Conservation (phyloP, 2,113 vertebrate species). For the Thamnophis sirtalis region DNA sequence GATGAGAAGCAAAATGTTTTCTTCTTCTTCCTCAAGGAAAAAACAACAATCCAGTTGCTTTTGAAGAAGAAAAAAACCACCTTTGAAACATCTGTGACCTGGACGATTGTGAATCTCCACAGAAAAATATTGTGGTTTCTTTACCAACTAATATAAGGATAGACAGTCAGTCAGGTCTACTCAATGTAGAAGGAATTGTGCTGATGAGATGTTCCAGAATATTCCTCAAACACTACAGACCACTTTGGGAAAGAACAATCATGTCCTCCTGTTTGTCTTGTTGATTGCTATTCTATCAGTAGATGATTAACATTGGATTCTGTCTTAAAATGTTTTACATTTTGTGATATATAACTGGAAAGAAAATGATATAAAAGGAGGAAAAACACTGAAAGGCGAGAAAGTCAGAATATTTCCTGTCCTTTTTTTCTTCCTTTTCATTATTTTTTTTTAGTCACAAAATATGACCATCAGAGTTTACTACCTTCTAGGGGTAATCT, state of each 20-base stretch:
- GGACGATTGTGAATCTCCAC: neutral
- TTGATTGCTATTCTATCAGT: neutral
- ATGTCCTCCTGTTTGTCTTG: neutral
- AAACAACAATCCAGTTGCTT: neutral
- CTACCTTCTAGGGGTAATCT: neutral
- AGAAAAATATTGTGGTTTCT: neutral
- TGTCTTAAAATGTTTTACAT: neutral
- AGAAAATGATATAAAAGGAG: neutral
- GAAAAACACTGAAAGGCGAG: neutral
- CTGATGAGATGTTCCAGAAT: neutral
- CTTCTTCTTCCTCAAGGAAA: neutral
- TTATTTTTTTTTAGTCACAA: neutral
- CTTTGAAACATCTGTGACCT: neutral
- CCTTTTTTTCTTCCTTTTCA: neutral
- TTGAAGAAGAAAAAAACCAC: neutral
- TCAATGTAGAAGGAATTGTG: neutral
- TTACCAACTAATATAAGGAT: neutral
- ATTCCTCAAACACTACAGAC: neutral
- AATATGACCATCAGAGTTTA: neutral
- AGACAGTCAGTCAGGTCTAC: neutral
- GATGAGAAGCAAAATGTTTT: neutral
- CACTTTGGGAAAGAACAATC: neutral
- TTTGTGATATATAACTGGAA: neutral
- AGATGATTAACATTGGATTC: neutral
- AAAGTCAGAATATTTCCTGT: neutral